Percentiles rank a stretch among this genome's conserved stretches.
Evolutionary conservation across 2,888 invertebrate species (phyloP).

Genomic region (Drosophila kuntzei): DNA sequence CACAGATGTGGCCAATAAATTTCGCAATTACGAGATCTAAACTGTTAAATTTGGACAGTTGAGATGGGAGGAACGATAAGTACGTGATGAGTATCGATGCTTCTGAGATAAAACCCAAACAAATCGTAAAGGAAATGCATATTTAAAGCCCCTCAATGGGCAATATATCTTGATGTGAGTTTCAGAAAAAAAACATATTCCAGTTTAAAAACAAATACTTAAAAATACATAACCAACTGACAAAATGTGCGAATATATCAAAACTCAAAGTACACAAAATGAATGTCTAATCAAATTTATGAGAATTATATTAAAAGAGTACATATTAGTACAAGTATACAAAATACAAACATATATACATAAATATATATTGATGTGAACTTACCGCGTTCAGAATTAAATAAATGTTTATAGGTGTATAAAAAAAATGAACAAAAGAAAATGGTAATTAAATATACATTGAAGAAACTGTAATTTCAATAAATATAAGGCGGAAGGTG

Average conservation of each 20-base stretch:
- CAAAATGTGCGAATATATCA: conserved; percentile 31
- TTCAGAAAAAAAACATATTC: conserved; percentile 52
- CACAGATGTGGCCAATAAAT: conserved; percentile 93
- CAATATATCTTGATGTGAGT: conserved; percentile 63
- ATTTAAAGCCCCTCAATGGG: conserved; percentile 41
- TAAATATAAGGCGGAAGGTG: conserved; percentile 61
- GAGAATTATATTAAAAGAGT: conserved; percentile 23
- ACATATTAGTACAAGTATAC: conserved; percentile 32
- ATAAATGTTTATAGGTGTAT: conserved; percentile 76
- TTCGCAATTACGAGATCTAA: conserved; percentile 97
- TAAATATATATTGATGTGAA: conserved; percentile 78
- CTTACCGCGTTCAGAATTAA: conserved; percentile 62
- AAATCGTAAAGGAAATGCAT: conserved; percentile 40
- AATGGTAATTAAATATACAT: conserved; percentile 73
- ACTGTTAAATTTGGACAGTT: conserved; percentile 1
- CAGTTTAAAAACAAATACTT: conserved; percentile 40
- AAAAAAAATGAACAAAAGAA: conserved; percentile 35
- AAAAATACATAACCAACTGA: conserved; percentile 9
- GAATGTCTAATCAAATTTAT: conserved; percentile 28
- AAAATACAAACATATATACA: conserved; percentile 30
- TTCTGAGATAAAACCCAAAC: conserved; percentile 14
- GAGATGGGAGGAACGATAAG: too few species aligned
- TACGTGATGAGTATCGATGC: conserved; percentile 40
- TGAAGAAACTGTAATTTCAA: conserved; percentile 86
- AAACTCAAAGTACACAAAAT: conserved; percentile 24